phyloP scores from a whole-genome alignment of 2,888 invertebrate species.

The Euplagia quadripunctaria region DNA sequence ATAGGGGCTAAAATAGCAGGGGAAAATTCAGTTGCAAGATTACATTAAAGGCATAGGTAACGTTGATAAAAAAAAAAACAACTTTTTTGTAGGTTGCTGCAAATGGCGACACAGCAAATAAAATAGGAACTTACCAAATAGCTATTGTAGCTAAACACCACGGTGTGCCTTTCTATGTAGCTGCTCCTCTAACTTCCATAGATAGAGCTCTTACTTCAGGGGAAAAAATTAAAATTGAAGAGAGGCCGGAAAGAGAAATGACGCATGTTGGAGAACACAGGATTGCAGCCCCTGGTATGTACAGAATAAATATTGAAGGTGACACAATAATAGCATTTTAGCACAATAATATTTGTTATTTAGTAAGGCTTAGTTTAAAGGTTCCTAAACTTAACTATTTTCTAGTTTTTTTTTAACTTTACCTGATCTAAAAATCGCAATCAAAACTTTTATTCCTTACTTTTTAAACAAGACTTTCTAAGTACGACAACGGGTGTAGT shows the following conservation, averaged over 20 bases:
- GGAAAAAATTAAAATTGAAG: slow-evolving; percentile 96
- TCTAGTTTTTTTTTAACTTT: neutral
- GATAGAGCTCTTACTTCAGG: slow-evolving; percentile 94
- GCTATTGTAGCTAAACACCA: slow-evolving; percentile 97
- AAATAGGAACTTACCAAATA: slow-evolving; percentile 98
- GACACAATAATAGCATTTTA: no score
- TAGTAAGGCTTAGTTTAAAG: neutral
- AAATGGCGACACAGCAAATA: slow-evolving; percentile 99
- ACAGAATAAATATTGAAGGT: neutral
- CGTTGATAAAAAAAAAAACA: neutral
- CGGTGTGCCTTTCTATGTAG: slow-evolving; percentile 97
- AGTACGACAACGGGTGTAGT: no score
- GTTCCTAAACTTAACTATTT: neutral
- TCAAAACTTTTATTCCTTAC: no score
- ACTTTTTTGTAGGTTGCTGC: slow-evolving; percentile 90
- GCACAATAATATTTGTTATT: no score
- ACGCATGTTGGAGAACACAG: slow-evolving; percentile 94
- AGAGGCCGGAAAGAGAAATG: slow-evolving; percentile 96
- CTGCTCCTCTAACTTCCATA: slow-evolving; percentile 97
- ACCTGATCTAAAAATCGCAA: no score
- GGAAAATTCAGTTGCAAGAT: neutral
- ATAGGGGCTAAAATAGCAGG: no score
- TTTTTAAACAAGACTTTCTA: no score
- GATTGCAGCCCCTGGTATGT: slow-evolving; percentile 94
- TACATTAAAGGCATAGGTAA: neutral